Conservation (phyloP, 92 coral and sea anemone genomes). For the Epizoanthus fatuus region DNA sequence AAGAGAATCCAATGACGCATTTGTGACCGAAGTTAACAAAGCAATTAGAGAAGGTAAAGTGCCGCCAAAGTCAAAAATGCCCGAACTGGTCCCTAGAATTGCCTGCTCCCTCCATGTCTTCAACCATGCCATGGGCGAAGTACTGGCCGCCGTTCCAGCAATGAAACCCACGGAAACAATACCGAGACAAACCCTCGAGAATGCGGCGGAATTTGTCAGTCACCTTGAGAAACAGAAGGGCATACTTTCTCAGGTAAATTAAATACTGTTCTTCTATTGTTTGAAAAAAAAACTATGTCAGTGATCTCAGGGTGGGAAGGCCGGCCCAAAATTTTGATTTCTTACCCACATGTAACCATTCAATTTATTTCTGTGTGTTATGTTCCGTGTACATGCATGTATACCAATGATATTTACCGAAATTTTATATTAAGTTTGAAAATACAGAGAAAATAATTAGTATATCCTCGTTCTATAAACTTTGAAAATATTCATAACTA, state of each 20-base stretch:
- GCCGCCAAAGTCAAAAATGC: slow-evolving; percentile 70
- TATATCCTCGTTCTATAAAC: too few relatives aligned
- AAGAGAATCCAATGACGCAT: not conserved
- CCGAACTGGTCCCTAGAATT: slow-evolving; percentile 56
- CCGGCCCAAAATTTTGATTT: too few relatives aligned
- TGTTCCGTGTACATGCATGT: too few relatives aligned
- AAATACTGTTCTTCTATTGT: not conserved
- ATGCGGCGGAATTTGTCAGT: slow-evolving; percentile 43
- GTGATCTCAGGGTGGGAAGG: too few relatives aligned
- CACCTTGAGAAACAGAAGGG: slow-evolving; percentile 70
- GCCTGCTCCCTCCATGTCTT: slow-evolving; percentile 62
- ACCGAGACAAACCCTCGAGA: slow-evolving; percentile 48
- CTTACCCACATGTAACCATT: too few relatives aligned
- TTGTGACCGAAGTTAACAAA: slow-evolving; percentile 49
- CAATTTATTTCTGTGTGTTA: too few relatives aligned
- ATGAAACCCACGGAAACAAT: slow-evolving; percentile 44
- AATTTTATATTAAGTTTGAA: too few relatives aligned
- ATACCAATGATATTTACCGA: too few relatives aligned
- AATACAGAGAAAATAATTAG: too few relatives aligned
- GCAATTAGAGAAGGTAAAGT: slow-evolving; percentile 59
- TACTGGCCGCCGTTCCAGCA: slow-evolving; percentile 56
- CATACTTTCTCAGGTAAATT: slow-evolving; percentile 64
- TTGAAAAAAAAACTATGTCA: not conserved
- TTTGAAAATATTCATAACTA: too few relatives aligned
- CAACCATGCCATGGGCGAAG: slow-evolving; percentile 57